Percentiles rank a stretch among this genome's conserved stretches.
phyloP scores from a whole-genome alignment of 37 sponge, comb jelly and placozoan genomes.

The Bolinopsis microptera region DNA sequence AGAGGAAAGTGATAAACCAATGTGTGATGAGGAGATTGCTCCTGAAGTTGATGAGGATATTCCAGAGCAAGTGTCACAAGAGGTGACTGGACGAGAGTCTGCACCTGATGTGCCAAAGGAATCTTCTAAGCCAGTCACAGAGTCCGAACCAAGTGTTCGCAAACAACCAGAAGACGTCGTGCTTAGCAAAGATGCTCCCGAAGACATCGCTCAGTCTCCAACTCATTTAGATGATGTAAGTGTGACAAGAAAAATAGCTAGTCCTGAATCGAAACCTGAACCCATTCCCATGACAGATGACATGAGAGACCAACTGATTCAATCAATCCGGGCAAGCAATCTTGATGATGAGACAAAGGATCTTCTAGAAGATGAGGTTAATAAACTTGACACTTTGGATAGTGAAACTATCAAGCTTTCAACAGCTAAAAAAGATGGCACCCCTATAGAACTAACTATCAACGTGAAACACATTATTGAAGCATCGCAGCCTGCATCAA shows the following conservation, averaged over 20 bases:
- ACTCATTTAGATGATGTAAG: conserved; percentile 9
- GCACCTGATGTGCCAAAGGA: not conserved
- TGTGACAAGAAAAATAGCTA: not conserved
- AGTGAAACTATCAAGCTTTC: not conserved
- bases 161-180: not conserved
- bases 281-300: conserved; percentile 20
- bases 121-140: not conserved
- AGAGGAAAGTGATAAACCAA: not conserved
- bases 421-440: conserved; percentile 37
- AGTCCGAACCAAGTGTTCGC: not conserved
- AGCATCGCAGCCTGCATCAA: not conserved
- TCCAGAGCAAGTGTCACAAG: not conserved
- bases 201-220: not conserved
- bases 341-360: conserved; percentile 20
- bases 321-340: not conserved
- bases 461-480: conserved; percentile 2
- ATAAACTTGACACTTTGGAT: not conserved
- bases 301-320: conserved; percentile 8
- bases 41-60: not conserved
- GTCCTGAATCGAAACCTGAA: not conserved
- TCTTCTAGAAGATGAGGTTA: not conserved
- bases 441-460: conserved; percentile 35
- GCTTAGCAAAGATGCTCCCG: not conserved
- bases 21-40: not conserved
- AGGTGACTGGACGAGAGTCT: not conserved